Evolutionary conservation across 2,888 invertebrate genomes (phyloP).

Genomic region (Acanthosoma haemorrhoidale): DNA sequence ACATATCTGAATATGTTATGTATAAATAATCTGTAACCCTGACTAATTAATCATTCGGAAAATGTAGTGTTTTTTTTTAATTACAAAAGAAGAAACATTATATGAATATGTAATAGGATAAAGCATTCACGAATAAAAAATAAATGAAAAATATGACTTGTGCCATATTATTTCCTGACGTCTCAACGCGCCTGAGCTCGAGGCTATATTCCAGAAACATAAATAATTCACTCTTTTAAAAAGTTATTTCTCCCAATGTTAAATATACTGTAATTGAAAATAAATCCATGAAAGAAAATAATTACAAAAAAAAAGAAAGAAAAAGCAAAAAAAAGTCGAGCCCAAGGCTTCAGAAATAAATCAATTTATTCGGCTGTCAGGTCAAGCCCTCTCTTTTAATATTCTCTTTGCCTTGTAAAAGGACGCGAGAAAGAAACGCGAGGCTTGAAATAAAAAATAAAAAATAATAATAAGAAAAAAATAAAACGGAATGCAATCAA

Average conservation of each 20-base stretch:
- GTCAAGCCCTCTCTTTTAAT: neutral
- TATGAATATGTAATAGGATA: too few relatives aligned
- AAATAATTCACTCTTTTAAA: neutral
- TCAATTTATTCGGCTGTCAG: conserved; percentile 10
- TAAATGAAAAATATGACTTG: too few relatives aligned
- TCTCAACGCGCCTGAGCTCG: too few relatives aligned
- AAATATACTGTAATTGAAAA: neutral
- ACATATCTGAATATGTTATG: too few relatives aligned
- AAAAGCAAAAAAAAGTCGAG: neutral
- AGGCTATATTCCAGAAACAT: neutral
- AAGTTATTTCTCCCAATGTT: neutral
- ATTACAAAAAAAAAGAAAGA: too few relatives aligned
- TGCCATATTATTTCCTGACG: too few relatives aligned
- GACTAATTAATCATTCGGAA: too few relatives aligned
- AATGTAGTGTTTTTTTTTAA: too few relatives aligned
- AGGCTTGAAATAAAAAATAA: neutral
- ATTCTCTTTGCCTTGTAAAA: neutral
- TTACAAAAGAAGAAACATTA: too few relatives aligned
- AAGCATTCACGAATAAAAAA: too few relatives aligned
- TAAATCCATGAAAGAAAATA: neutral
- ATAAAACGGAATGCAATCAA: conserved; percentile 22
- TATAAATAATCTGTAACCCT: too few relatives aligned
- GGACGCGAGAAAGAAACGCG: neutral
- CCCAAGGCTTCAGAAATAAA: neutral
- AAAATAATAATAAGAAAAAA: conserved; percentile 10